These are phyloP conservation scores for Pyrocephalus nanus DNA, from an alignment of 2,797 vertebrate species.

Conservation along the genomic window DNA sequence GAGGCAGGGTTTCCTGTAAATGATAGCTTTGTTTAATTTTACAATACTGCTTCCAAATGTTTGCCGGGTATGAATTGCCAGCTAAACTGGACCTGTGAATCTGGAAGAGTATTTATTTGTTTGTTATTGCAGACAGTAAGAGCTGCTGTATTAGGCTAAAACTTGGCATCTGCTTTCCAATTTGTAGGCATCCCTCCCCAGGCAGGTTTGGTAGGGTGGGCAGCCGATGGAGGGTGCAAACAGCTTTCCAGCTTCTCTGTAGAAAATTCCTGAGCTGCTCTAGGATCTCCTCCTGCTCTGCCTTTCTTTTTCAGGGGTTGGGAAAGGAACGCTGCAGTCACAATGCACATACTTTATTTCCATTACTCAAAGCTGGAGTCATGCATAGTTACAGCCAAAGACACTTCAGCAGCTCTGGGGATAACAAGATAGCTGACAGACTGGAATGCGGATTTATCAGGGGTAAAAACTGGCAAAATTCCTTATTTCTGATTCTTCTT, in stretches of 20 bases:
- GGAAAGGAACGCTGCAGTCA: constrained; percentile 1
- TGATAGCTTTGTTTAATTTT: constrained; percentile 69
- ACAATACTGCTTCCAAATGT: constrained; percentile 63
- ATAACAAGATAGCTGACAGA: constrained; percentile 77
- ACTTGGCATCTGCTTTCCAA: not conserved
- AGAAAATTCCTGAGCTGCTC: not conserved
- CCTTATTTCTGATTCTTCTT: constrained; percentile 61
- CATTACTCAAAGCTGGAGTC: constrained; percentile 71
- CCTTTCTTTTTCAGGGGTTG: not conserved
- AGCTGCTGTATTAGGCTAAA: not conserved
- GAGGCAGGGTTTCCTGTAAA: constrained; percentile 71
- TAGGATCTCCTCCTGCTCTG: not conserved
- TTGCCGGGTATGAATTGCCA: constrained; percentile 1
- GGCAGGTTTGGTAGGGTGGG: not conserved
- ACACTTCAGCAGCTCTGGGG: constrained; percentile 74
- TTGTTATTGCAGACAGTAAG: constrained; percentile 7
- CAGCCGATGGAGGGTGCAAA: not conserved
- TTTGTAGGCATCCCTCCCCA: not conserved
- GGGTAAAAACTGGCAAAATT: constrained; percentile 72
- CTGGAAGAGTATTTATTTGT: constrained; percentile 44
- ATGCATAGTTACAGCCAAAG: constrained; percentile 66
- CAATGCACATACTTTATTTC: constrained; percentile 64
- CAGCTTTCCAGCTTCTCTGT: not conserved
- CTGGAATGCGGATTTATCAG: constrained; percentile 72
- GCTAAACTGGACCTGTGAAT: constrained; percentile 31